Percentiles rank a stretch among this genome's conserved stretches.
Evolutionary conservation across 1,140 invertebrate species (phyloP).

Genomic region (Latrodectus geometricus): DNA sequence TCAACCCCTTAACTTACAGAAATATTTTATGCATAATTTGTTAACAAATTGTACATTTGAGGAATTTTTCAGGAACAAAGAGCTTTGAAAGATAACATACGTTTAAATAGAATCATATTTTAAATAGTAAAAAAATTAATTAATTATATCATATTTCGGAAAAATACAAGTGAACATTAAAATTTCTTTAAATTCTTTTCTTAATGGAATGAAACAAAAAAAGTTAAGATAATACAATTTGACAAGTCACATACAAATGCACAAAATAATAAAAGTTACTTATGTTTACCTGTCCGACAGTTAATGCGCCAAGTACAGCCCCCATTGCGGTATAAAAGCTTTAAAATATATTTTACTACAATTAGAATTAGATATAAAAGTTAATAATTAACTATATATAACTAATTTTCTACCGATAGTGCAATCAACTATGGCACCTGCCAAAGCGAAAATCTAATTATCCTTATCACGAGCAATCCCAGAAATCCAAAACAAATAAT

Average conservation of each 20-base stretch:
- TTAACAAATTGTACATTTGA: too few relatives aligned
- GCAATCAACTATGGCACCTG: too few relatives aligned
- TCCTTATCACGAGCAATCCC: not conserved
- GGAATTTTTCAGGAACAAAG: too few relatives aligned
- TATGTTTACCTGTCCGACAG: constrained; percentile 68
- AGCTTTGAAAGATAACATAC: too few relatives aligned
- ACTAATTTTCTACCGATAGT: not conserved
- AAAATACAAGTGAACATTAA: not conserved
- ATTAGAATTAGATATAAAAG: not conserved
- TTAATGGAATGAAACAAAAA: not conserved
- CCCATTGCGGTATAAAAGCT: constrained; percentile 65
- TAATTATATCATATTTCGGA: not conserved
- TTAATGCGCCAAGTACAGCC: constrained; percentile 68
- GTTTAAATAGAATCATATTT: not conserved
- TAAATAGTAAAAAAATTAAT: too few relatives aligned
- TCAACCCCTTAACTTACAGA: too few relatives aligned
- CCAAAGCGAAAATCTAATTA: not conserved
- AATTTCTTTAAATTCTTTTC: not conserved
- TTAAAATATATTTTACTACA: not conserved
- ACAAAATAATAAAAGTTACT: not conserved
- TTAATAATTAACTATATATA: not conserved
- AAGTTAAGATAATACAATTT: too few relatives aligned
- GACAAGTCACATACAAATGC: not conserved
- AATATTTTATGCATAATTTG: too few relatives aligned
- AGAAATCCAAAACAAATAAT: not conserved